These are phyloP conservation scores for Drosophila anomalata DNA, from an alignment of 2,888 invertebrate genomes.

Conservation along the genomic window DNA sequence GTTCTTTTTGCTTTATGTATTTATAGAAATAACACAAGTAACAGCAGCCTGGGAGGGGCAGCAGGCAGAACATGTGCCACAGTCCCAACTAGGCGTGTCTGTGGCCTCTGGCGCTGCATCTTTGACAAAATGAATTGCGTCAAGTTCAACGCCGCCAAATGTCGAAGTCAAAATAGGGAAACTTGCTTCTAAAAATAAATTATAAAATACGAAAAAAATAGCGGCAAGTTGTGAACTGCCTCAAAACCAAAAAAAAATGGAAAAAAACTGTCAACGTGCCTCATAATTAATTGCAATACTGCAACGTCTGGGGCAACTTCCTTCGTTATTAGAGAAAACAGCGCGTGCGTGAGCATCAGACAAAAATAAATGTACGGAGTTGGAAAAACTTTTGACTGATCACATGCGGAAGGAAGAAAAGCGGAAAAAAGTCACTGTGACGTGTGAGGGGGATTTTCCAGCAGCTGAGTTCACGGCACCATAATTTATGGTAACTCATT, in stretches of 20 bases:
- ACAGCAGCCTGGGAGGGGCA: neutral
- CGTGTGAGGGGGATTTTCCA: slow-evolving; percentile 21
- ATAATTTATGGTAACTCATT: slow-evolving; percentile 46
- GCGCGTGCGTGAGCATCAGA: slow-evolving; percentile 27
- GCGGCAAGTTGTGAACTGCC: slow-evolving; percentile 49
- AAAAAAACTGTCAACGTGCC: slow-evolving; percentile 68
- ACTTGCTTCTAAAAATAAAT: slow-evolving; percentile 70
- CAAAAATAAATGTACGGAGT: slow-evolving; percentile 37
- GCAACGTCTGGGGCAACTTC: slow-evolving; percentile 33
- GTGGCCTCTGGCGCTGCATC: slow-evolving; percentile 44
- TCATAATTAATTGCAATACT: slow-evolving; percentile 75
- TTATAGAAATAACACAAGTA: slow-evolving; percentile 54
- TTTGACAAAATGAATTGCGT: slow-evolving; percentile 78
- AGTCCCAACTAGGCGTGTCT: slow-evolving; percentile 72
- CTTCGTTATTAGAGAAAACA: slow-evolving; percentile 42
- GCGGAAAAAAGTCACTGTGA: slow-evolving; percentile 15
- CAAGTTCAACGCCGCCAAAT: slow-evolving; percentile 78
- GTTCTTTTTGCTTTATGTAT: slow-evolving; percentile 40
- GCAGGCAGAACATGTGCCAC: slow-evolving; percentile 57
- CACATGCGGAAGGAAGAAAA: slow-evolving; percentile 70
- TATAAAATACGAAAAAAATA: slow-evolving; percentile 64
- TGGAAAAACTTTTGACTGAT: slow-evolving; percentile 71
- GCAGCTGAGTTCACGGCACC: slow-evolving; percentile 33
- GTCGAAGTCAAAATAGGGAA: slow-evolving; percentile 70
- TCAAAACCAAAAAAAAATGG: neutral